Evolutionary conservation across 1,140 invertebrate species (phyloP).

Genomic region (Trypoxylus dichotomus): DNA sequence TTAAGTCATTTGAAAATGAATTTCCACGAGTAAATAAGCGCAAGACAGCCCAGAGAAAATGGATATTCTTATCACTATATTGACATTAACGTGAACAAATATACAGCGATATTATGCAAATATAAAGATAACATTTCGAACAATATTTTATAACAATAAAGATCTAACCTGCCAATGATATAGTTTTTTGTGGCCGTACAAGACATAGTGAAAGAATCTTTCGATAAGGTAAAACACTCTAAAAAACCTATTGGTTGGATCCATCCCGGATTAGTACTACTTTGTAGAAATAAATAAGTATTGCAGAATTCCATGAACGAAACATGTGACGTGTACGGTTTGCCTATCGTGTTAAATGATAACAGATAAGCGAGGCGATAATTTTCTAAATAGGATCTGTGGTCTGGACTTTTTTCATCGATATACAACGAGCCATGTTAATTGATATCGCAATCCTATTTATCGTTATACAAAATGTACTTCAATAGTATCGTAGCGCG

Average conservation of each 20-base stretch:
- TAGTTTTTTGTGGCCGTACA: slow-evolving; percentile 26
- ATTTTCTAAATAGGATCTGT: neutral
- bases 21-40: neutral
- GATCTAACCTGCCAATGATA: slow-evolving; percentile 25
- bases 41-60: neutral
- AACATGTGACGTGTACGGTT: neutral
- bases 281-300: neutral
- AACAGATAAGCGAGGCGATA: neutral
- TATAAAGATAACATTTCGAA: too few species aligned
- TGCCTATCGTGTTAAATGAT: neutral
- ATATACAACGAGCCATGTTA: too few species aligned
- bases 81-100: neutral
- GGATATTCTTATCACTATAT: neutral
- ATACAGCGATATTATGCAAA: too few species aligned
- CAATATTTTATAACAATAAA: neutral
- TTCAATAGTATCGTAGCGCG: too few species aligned
- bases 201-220: slow-evolving; percentile 30
- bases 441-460: too few species aligned
- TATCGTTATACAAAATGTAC: too few species aligned
- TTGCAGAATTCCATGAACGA: neutral
- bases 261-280: neutral
- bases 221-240: slow-evolving; percentile 19
- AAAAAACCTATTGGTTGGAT: slow-evolving; percentile 16
- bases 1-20: too few species aligned
- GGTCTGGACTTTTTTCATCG: neutral